Conservation (phyloP, 2,113 vertebrate species). For the Oreocharis arfaki region DNA sequence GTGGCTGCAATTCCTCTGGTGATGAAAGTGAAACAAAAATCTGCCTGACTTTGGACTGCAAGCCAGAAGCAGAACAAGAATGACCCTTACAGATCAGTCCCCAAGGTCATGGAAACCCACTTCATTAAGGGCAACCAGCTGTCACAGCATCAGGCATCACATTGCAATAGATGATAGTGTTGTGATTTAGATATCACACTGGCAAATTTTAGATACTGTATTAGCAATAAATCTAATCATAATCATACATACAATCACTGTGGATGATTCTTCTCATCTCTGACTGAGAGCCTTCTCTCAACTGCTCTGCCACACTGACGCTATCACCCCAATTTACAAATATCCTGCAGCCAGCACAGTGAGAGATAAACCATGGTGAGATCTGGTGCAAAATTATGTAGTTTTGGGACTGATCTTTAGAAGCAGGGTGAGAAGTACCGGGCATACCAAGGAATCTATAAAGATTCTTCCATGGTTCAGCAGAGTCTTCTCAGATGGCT, state of each 20-base stretch:
- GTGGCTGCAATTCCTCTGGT: neutral
- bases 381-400: neutral
- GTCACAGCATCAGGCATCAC: neutral
- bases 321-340: neutral
- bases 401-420: neutral
- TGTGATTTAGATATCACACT: neutral
- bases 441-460: neutral
- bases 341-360: neutral
- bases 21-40: neutral
- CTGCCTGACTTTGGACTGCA: neutral
- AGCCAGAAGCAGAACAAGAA: neutral
- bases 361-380: neutral
- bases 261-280: neutral
- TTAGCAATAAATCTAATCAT: neutral
- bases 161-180: neutral
- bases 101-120: neutral
- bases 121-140: neutral
- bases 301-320: neutral
- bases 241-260: neutral
- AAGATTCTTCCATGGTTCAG: neutral
- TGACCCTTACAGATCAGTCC: neutral
- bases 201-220: neutral
- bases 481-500: rapidly evolving
- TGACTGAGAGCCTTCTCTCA: neutral
- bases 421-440: neutral